Percentiles rank a stretch among this genome's conserved stretches.
phyloP scores from a whole-genome alignment of 2,797 vertebrate species.

The Macroramphosus scolopax region DNA sequence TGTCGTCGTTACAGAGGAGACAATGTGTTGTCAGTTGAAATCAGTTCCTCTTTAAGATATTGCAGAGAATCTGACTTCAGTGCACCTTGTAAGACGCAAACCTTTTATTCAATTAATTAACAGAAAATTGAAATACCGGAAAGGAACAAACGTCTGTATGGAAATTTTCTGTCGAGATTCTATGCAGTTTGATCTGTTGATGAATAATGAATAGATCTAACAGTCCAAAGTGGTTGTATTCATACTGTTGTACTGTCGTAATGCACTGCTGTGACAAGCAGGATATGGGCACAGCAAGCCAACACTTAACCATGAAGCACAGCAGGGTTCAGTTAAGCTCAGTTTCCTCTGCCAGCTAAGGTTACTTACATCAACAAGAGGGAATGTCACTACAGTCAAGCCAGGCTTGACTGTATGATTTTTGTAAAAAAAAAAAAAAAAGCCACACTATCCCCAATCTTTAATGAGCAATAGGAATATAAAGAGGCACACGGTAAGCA shows the following conservation, averaged over 20 bases:
- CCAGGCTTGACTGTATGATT: slow-evolving; percentile 20
- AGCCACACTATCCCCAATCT: neutral
- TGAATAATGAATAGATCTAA: neutral
- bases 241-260: slow-evolving; percentile 15
- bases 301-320: slow-evolving; percentile 54
- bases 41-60: too few relatives aligned
- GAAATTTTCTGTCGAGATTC: too few relatives aligned
- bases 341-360: slow-evolving; percentile 60
- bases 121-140: too few relatives aligned
- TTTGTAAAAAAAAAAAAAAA: too few relatives aligned
- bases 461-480: slow-evolving; percentile 1
- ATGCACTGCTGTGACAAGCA: slow-evolving; percentile 53
- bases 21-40: slow-evolving; percentile 19
- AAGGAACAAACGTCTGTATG: too few relatives aligned
- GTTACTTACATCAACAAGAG: slow-evolving; percentile 60
- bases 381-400: slow-evolving; percentile 27
- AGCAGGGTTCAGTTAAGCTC: slow-evolving; percentile 59
- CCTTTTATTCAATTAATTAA: too few relatives aligned
- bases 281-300: slow-evolving; percentile 70
- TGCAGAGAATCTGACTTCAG: too few relatives aligned
- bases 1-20: slow-evolving; percentile 41
- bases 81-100: too few relatives aligned
- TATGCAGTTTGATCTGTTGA: too few relatives aligned
- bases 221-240: too few relatives aligned
- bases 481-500: neutral